Base-by-base conservation (phyloP, 2,113 vertebrate genomes). In the Heliornis fulica region DNA sequence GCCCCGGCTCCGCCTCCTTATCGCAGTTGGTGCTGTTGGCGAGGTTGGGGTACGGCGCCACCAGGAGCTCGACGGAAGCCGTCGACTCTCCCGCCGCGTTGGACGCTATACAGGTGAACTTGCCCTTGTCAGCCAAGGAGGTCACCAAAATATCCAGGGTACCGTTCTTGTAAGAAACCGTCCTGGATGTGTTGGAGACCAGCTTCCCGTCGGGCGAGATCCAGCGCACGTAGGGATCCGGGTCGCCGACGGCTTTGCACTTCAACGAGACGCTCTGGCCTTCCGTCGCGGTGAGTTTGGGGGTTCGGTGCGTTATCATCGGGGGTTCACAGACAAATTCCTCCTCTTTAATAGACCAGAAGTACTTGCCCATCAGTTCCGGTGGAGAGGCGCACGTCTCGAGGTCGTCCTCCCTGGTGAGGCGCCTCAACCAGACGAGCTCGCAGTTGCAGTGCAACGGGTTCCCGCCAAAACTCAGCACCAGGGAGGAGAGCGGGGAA, bases 401-500 rank as follows among this genome's bases (percentile, higher is more conserved):
- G 0, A 99, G 95, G 76, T 99, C 99, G 1, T 99, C 99, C 76
- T 99, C 99, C 9, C 99, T 95, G 3, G 99, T 99, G 29, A 99
- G 90, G 6, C 99, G 98, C 21, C 99, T 96, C 86, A 99, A 83
- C 99, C 99, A 99, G 4, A 99, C 98, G 13, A 99, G 91, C 83
- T 99, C 99, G 45, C 99, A 99, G 98, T 99, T 99, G 94, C 99
- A 99, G 89, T 99, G 99, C 7, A 99, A 94, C 0, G 99, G 99
- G 45, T 99, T 99, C 11, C 99, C 99, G 0, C 99, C 99, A 2
- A 99, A 99, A 26, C 99, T 99, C 53, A 99, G 90, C 95, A 99
- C 99, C 93, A 99, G 56, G 1, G 99, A 99, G 0, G 98, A 97
- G 15, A 98, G 83, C 0, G 99, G 99, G 0, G 99, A 99, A 0